Conservation (phyloP, 2,797 vertebrate species). For the Sebastes iracundus region DNA sequence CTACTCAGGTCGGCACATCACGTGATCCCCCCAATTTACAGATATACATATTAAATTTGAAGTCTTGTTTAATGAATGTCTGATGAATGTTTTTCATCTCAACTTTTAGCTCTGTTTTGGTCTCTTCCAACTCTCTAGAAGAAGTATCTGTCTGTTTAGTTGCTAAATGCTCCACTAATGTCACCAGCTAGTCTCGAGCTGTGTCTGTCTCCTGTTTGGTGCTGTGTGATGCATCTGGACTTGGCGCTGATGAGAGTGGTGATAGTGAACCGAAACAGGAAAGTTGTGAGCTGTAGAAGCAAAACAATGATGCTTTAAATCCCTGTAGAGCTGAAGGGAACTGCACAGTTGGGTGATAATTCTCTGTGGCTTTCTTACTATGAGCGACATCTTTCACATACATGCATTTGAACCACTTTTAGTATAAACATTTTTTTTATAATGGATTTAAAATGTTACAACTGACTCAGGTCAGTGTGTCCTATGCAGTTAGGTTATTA, state of each 20-base stretch:
- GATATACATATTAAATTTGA: too few species aligned
- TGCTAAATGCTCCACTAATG: background rate
- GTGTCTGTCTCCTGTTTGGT: too few species aligned
- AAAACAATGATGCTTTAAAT: background rate
- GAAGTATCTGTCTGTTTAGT: background rate
- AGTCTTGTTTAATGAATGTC: too few species aligned
- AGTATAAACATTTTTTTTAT: background rate
- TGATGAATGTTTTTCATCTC: too few species aligned
- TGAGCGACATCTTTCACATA: background rate
- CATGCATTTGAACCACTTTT: background rate
- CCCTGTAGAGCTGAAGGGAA: background rate
- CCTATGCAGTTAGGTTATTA: background rate
- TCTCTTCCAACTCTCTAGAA: background rate
- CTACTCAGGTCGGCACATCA: too few species aligned
- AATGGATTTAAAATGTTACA: background rate
- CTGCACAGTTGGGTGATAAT: background rate
- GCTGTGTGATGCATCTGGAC: too few species aligned
- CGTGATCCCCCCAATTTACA: too few species aligned
- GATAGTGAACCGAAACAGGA: background rate
- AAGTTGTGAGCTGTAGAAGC: background rate
- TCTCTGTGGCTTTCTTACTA: background rate
- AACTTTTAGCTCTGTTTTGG: background rate
- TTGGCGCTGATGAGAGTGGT: background rate
- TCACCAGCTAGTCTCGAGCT: background rate
- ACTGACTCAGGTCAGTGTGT: background rate